These are phyloP conservation scores for Trissolcus japonicus DNA, from an alignment of 2,888 invertebrate species.

Conservation along the genomic window DNA sequence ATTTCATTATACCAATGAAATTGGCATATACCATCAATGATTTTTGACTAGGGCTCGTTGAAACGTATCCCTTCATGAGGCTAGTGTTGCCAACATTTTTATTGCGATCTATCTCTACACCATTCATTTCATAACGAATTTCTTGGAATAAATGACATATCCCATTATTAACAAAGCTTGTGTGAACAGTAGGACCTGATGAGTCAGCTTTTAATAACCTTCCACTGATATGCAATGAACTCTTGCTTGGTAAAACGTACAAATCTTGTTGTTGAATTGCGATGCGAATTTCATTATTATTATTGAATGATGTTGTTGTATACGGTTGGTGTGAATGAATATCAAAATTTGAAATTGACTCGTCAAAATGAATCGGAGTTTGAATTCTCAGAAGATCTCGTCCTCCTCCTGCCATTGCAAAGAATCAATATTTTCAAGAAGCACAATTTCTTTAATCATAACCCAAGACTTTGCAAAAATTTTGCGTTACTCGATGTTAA, in stretches of 20 bases:
- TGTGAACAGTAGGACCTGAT: not conserved
- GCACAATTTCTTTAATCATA: no score
- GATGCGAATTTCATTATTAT: not conserved
- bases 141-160: conserved; percentile 66
- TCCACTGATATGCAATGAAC: not conserved
- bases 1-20: no score
- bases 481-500: no score
- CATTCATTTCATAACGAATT: conserved; percentile 69
- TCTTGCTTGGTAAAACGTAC: not conserved
- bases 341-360: not conserved
- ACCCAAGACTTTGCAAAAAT: not conserved
- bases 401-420: not conserved
- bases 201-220: not conserved
- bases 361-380: not conserved
- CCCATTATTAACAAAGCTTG: not conserved
- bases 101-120: conserved; percentile 65
- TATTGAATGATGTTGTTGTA: not conserved
- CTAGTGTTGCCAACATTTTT: conserved; percentile 6
- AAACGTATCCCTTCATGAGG: conserved; percentile 60
- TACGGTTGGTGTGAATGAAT: not conserved
- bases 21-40: no score
- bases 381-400: not conserved
- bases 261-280: not conserved
- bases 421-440: no score
- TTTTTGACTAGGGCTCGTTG: no score